Evolutionary conservation across 2,113 vertebrate genomes (phyloP).

Genomic region (Casuarius casuarius): DNA sequence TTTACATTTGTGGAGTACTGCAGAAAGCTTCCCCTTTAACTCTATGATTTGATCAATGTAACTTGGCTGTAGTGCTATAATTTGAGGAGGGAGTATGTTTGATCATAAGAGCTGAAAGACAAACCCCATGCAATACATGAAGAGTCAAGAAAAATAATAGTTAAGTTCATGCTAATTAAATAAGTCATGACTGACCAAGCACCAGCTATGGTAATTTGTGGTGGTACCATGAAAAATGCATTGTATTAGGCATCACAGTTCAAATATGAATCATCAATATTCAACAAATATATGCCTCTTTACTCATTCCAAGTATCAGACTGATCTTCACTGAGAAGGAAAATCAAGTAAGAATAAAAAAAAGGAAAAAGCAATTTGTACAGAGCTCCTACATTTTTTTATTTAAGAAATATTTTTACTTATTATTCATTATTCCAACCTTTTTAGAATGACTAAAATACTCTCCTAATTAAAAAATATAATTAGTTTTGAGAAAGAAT

Average conservation of each 20-base stretch:
- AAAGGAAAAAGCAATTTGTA: not conserved
- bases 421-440: not conserved
- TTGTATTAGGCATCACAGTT: constrained; percentile 15
- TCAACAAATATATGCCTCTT: not conserved
- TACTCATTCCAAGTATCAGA: not conserved
- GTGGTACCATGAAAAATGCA: constrained; percentile 30
- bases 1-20: not conserved
- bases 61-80: not conserved
- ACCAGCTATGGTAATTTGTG: not conserved
- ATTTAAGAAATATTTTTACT: not conserved
- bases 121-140: not conserved
- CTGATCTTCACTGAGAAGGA: not conserved
- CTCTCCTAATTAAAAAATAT: not conserved
- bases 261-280: constrained; percentile 37
- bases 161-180: constrained; percentile 6
- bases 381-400: not conserved
- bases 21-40: not conserved
- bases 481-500: not conserved
- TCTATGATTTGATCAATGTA: not conserved
- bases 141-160: not conserved
- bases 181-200: not conserved
- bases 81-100: not conserved
- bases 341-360: not conserved
- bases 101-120: not conserved
- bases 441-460: not conserved